phyloP scores from a whole-genome alignment of 2,113 vertebrate species.

The Embiotoca jacksoni region DNA sequence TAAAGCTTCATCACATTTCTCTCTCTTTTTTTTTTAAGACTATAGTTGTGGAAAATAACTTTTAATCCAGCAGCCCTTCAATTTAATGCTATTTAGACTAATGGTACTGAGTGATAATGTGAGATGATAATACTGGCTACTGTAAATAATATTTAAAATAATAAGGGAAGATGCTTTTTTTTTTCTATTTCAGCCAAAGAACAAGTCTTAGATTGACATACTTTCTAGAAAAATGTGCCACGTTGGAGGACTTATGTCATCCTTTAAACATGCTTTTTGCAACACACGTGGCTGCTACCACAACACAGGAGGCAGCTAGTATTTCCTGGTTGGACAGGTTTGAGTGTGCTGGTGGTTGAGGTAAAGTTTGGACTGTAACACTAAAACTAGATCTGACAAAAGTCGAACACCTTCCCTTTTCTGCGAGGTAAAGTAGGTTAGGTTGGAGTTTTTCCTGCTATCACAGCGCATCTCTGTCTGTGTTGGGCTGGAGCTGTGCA shows the following conservation, averaged over 20 bases:
- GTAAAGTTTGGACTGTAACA: not conserved
- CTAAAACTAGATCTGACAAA: not conserved
- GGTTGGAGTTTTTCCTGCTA: not conserved
- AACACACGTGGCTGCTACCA: not conserved
- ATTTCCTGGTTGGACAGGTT: slow-evolving; percentile 45
- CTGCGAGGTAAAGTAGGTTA: not conserved
- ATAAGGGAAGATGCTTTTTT: too few relatives aligned
- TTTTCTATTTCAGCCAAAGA: too few relatives aligned
- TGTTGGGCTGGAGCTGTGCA: slow-evolving; percentile 14
- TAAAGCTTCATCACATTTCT: too few relatives aligned
- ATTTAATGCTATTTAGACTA: not conserved
- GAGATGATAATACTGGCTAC: too few relatives aligned
- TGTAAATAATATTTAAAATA: too few relatives aligned
- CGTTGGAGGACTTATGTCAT: not conserved
- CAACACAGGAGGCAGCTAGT: not conserved
- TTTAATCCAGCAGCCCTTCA: not conserved
- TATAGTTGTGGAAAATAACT: too few relatives aligned
- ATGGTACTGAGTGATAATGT: too few relatives aligned
- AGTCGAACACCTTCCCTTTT: too few relatives aligned
- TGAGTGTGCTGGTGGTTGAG: not conserved
- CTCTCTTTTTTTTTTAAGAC: too few relatives aligned
- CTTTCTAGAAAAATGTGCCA: not conserved
- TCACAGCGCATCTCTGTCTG: not conserved
- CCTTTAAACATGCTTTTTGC: not conserved
- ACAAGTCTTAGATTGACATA: not conserved